phyloP scores from a whole-genome alignment of 2,113 vertebrate genomes.

The Pao palembangensis region DNA sequence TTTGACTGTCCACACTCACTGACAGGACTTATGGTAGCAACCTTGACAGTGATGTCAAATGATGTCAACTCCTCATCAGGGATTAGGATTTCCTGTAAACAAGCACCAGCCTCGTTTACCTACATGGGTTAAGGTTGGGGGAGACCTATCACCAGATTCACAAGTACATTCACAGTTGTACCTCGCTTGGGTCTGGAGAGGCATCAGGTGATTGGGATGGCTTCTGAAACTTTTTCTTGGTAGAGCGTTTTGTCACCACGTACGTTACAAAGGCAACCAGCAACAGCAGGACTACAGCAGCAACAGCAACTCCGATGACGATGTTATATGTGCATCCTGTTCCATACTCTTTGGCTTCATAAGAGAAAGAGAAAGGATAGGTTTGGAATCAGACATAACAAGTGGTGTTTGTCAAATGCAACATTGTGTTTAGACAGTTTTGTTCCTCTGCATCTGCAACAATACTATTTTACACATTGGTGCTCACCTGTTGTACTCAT shows the following conservation, averaged over 20 bases:
- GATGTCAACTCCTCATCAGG: neutral
- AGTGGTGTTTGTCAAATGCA: neutral
- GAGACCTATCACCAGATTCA: neutral
- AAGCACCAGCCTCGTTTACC: neutral
- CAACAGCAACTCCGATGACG: slow-evolving; percentile 2
- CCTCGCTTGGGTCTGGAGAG: slow-evolving; percentile 23
- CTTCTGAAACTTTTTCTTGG: slow-evolving; percentile 13
- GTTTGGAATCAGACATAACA: neutral
- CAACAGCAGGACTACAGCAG: neutral
- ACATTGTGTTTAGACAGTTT: neutral
- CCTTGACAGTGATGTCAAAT: neutral
- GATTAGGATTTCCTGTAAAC: slow-evolving; percentile 26
- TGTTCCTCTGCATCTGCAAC: neutral
- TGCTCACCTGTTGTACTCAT: slow-evolving; percentile 18
- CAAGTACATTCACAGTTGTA: slow-evolving; percentile 3
- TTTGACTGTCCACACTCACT: slow-evolving; percentile 16
- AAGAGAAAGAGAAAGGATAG: neutral
- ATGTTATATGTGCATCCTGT: rapidly evolving
- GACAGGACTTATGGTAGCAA: neutral
- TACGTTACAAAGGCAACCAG: slow-evolving; percentile 24
- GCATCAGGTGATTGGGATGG: neutral
- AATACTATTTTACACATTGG: too few relatives aligned
- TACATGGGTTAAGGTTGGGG: neutral
- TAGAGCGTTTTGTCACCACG: slow-evolving; percentile 24
- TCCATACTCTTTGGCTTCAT: rapidly evolving